Base-by-base conservation (phyloP, 2,113 vertebrate genomes). In the Illadopsis cleaveri region DNA sequence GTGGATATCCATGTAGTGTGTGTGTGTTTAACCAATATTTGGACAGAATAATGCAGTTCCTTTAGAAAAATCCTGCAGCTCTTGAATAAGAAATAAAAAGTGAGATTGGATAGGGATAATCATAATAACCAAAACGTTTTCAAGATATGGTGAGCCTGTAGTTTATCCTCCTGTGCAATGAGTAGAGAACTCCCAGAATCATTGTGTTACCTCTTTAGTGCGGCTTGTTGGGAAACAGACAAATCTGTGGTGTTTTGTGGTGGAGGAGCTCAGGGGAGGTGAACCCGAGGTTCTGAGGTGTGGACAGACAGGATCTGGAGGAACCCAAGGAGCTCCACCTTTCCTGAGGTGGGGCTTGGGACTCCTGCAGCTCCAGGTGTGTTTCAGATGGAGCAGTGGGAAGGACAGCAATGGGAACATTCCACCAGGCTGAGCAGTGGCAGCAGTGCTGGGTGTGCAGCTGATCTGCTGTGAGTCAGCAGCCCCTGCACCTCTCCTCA, bases 331-430 rank as follows among this genome's bases (percentile, higher is more conserved):
- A 45, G 20, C 37, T 85, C 30, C 44, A 6, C 4, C 35, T 15
- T 81, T 23, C 30, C 82, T 33, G 44, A 45, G 37, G 54, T 18
- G 17, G 65, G 20, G 31, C 16, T 70, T 18, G 17, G 65, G 20
- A 31, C 18, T 70, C 58, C 77, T 35, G 47, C 71, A 80, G 38
- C 20, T 81, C 9, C 28, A 33, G 62, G 27, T 1, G 0, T 15
- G 8, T 54, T 28, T 28, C 37, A 33, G 56, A 0, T 15, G n/a
- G 64, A 76, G 45, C 33, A 28, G 9, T 3, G 77, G 31, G 15
- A 19, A 22, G 17, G 35, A 0, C 18, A 31, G 14, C 1, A 3
- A 3, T 4, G 37, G 54, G 7, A 30, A 6, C 2, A 1, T 25
- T 3, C 40, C 33, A 19, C 1, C 38, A 50, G 37, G 37, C 42